A percentile compares a stretch with the other conserved stretches of the same genome.
Evolutionary conservation across 1,140 invertebrate species (phyloP).

Genomic region (Hycleus phaleratus): DNA sequence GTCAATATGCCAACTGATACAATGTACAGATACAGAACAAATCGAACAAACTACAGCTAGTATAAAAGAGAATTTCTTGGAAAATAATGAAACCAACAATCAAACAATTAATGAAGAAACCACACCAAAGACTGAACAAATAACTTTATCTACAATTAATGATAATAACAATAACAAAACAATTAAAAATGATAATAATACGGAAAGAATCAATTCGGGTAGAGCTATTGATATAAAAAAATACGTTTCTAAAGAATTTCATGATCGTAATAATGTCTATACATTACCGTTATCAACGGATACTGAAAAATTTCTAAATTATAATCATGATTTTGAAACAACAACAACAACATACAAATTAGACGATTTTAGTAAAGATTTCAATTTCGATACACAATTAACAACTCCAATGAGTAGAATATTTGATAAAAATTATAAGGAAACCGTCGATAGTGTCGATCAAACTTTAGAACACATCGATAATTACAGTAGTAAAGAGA

Average conservation of each 20-base stretch:
- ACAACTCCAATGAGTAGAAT: constrained; percentile 29
- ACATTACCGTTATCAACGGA: constrained; percentile 20
- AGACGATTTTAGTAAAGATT: neutral
- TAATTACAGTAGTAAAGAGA: constrained; percentile 1
- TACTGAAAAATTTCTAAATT: constrained; percentile 22
- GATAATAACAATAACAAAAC: constrained; percentile 5
- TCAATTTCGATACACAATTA: constrained; percentile 17
- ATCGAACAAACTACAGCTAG: neutral
- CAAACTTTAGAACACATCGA: constrained; percentile 22
- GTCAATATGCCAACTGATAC: constrained; percentile 3
- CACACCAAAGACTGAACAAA: constrained; percentile 22
- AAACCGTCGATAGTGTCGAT: constrained; percentile 27
- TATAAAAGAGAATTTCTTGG: neutral
- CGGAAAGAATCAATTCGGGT: constrained; percentile 13
- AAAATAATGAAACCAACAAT: neutral
- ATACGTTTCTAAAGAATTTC: constrained; percentile 31
- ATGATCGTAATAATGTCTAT: constrained; percentile 33
- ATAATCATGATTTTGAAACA: constrained; percentile 14
- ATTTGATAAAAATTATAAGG: constrained; percentile 30
- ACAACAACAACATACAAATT: constrained; percentile 7
- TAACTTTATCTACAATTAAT: too few species aligned
- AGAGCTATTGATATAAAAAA: constrained; percentile 29
- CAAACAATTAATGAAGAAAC: neutral
- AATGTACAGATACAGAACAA: neutral
- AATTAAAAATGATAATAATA: constrained; percentile 17